Evolutionary conservation across 1,140 invertebrate species (phyloP).

Genomic region (Himalopsyche phryganea): DNA sequence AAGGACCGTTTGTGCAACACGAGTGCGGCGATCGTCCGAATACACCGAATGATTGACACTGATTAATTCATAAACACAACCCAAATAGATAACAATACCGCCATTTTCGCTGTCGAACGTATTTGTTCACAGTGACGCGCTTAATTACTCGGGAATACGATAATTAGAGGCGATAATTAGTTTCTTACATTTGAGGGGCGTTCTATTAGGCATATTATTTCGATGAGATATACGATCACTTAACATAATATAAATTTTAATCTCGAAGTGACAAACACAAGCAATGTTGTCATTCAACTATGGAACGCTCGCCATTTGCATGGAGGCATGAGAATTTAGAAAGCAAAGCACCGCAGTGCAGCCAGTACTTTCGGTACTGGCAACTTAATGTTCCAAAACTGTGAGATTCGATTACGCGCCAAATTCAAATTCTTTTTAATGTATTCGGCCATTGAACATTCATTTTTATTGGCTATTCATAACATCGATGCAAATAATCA

Average conservation of each 20-base stretch:
- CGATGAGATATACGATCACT: conserved; percentile 8
- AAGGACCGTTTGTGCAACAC: not conserved
- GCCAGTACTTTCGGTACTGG: not conserved
- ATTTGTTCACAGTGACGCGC: conserved; percentile 47
- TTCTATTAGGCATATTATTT: conserved; percentile 7
- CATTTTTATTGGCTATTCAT: too few species aligned
- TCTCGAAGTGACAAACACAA: conserved; percentile 20
- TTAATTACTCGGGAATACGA: conserved; percentile 5
- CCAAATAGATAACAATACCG: conserved; percentile 54
- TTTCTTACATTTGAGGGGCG: not conserved
- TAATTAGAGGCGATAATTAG: not conserved
- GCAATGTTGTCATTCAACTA: conserved; percentile 27
- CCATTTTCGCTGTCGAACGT: conserved; percentile 52
- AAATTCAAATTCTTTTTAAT: too few species aligned
- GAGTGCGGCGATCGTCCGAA: not conserved
- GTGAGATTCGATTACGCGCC: too few species aligned
- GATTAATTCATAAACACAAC: conserved; percentile 51
- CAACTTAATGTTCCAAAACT: too few species aligned
- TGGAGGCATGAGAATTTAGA: conserved; percentile 26
- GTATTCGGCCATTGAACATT: too few species aligned
- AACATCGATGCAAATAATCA: too few species aligned
- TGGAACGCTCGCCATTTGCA: conserved; percentile 29
- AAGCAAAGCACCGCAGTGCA: conserved; percentile 26
- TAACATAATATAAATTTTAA: conserved; percentile 17
- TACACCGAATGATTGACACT: conserved; percentile 16